phyloP scores from a whole-genome alignment of 2,113 vertebrate species.

The Circaetus gallicus region DNA sequence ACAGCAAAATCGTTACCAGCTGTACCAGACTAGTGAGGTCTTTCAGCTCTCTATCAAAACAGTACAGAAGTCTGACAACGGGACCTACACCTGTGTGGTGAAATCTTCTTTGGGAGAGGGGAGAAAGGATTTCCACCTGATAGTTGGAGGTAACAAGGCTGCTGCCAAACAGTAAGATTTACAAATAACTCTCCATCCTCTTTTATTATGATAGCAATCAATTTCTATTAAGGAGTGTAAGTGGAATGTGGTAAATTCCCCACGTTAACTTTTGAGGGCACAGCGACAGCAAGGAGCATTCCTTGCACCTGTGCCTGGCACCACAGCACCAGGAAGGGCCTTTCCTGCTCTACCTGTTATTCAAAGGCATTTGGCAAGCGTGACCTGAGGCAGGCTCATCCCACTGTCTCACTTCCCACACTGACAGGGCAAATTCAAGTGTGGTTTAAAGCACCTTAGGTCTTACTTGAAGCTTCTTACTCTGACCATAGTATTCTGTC shows the following conservation, averaged over 20 bases:
- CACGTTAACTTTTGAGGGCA: not conserved
- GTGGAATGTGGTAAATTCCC: not conserved
- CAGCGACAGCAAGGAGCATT: not conserved
- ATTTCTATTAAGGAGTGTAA: not conserved
- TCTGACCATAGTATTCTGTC: not conserved
- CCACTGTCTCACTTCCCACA: not conserved
- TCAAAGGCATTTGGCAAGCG: not conserved
- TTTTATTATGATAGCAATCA: not conserved
- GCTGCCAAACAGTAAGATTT: not conserved
- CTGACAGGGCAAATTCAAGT: not conserved
- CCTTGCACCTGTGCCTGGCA: not conserved
- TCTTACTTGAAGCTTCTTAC: not conserved
- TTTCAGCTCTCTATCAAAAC: slow-evolving; percentile 55
- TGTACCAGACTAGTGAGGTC: slow-evolving; percentile 57
- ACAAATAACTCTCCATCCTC: not conserved
- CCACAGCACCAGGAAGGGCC: not conserved
- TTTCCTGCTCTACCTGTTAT: not conserved
- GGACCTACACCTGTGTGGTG: slow-evolving; percentile 68
- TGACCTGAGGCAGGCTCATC: not conserved
- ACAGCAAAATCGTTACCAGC: slow-evolving; percentile 4
- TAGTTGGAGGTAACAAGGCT: slow-evolving; percentile 68
- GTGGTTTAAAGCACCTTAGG: not conserved
- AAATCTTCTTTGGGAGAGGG: not conserved
- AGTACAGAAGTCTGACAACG: slow-evolving; percentile 62
- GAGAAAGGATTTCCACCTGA: slow-evolving; percentile 62